phyloP scores from a whole-genome alignment of 2,797 vertebrate species.

The Pipistrellus nathusii region DNA sequence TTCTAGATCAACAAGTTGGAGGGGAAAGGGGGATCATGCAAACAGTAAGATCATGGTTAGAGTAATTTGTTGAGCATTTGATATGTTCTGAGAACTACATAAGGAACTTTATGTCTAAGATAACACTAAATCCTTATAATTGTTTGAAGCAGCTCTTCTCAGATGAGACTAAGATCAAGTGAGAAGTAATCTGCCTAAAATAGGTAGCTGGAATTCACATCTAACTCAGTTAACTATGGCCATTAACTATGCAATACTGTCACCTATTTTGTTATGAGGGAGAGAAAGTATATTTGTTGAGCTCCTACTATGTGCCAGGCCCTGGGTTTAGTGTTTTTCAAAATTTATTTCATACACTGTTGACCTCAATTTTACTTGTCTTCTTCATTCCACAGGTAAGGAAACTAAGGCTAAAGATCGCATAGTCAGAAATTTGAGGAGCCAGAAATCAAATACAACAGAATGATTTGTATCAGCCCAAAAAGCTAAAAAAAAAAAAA shows the following conservation, averaged over 20 bases:
- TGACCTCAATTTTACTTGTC: not conserved
- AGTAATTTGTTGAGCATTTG: not conserved
- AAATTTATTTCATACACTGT: not conserved
- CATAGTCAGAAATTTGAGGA: not conserved
- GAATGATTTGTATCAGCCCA: not conserved
- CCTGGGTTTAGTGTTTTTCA: not conserved
- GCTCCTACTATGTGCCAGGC: not conserved
- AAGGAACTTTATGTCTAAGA: not conserved
- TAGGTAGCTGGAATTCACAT: not conserved
- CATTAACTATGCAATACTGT: not conserved
- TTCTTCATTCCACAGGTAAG: not conserved
- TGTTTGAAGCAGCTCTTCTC: not conserved
- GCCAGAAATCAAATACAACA: not conserved
- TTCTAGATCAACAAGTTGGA: not conserved
- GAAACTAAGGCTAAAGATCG: not conserved
- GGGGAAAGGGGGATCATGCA: not conserved
- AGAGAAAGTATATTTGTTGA: not conserved
- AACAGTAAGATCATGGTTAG: not conserved
- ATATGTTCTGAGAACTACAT: not conserved
- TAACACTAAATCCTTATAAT: not conserved
- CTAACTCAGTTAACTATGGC: not conserved
- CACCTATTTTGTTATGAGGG: not conserved
- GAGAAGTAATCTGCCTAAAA: not conserved
- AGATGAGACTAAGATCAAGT: not conserved
- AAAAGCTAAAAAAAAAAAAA: slow-evolving; percentile 14